Evolutionary conservation across 2,888 invertebrate species (phyloP), one percentile per base, ranked within the genome.

Genomic region (Deilephila elpenor): DNA sequence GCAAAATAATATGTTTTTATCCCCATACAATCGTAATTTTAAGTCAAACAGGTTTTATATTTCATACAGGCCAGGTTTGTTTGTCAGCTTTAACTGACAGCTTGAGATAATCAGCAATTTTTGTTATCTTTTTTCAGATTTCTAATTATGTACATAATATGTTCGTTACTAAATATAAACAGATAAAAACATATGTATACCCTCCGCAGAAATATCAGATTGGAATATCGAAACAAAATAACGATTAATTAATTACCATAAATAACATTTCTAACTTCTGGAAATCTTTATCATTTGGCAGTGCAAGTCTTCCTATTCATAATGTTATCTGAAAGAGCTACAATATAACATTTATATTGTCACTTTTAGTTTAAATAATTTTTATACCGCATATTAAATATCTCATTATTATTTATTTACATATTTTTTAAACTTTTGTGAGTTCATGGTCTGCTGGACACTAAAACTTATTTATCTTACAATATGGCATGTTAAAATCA

Each of bases 401-500:
- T 37, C 37, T 37, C 37, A 6, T 11, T 44, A 11, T 37, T 44
- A 37, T 20, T 20, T 37, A 64, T 44, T 34, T 64, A 44, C 37
- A 44, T 20, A 20, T 64, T 37, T 34, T 5, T 5, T 14, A 44
- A 11, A n/a, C n/a, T 51, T 20, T 37, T 37, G 37, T 51, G 17
- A 20, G 51, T 51, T 17, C 67, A 44, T 67, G 67, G 67, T 51
- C 67, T 67, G 17, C 25, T 67, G 14, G 51, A 19, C 44, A 67
- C 20, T 67, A 51, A 67, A 67, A 67, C 25, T 6, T 67, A 67
- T 67, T 67, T 67, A 20, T 51, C 25, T 51, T 51, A 51, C 51
- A 51, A 67, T 25, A 67, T 25, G 25, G 44, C 67, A 51, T 67
- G 44, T 44, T 67, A 67, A 67, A 64, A 25, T 67, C 67, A 67